Conservation (phyloP, 2,888 invertebrate genomes). For the Cepaea hortensis region DNA sequence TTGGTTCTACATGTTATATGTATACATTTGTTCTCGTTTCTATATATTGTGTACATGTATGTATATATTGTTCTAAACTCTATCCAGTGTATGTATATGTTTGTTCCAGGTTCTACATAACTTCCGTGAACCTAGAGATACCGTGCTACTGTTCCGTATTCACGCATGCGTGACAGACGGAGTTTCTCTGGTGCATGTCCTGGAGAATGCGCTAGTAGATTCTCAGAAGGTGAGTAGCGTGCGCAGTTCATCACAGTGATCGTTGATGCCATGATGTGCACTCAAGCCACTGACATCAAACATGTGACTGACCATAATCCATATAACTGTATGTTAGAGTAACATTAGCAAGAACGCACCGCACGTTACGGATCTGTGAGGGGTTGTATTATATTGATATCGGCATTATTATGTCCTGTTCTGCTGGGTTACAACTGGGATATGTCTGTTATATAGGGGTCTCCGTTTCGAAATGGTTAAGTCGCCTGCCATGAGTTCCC, state of each 20-base stretch:
- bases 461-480: no score
- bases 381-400: no score
- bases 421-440: no score
- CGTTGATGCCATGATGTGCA: no score
- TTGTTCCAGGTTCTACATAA: slow-evolving; percentile 73
- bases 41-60: neutral
- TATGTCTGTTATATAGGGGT: no score
- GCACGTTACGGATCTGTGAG: no score
- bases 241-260: neutral
- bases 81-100: neutral
- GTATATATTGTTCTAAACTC: neutral
- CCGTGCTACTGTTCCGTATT: slow-evolving; percentile 77
- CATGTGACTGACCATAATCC: no score
- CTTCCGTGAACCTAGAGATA: slow-evolving; percentile 76
- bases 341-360: no score
- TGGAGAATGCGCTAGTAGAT: slow-evolving; percentile 74
- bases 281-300: no score
- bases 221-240: slow-evolving; percentile 59
- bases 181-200: slow-evolving; percentile 77
- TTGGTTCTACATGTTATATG: neutral
- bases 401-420: no score
- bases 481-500: no score
- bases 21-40: neutral
- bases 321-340: no score
- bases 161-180: slow-evolving; percentile 80